Evolutionary conservation across 2,113 vertebrate genomes (phyloP), one percentile per base, ranked within the genome.

Genomic region (Rana temporaria): DNA sequence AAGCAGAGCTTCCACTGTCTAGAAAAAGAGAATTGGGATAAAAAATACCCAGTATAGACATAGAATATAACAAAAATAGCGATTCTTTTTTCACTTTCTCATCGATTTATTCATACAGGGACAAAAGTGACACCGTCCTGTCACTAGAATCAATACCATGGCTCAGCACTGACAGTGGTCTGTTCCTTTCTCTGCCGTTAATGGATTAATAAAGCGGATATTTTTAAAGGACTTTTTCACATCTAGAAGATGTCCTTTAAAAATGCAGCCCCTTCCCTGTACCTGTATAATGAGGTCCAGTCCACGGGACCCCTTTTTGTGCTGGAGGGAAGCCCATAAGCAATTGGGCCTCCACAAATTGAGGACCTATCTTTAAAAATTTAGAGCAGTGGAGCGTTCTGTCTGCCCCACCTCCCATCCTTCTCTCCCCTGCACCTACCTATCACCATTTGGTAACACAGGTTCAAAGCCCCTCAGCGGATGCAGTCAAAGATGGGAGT

Each of bases 11-110:
- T 91, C 91, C 88, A 87, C 90, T 86, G 87, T 88, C 90, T 87
- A 87, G 91, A 91, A 92, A 90, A 89, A 91, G 86, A 90, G 88
- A 93, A 91, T 48, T 86, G 81, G 89, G 88, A 90, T 87, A 85
- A 89, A 48, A 93, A 89, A 89, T 86, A 86, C 85, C 89, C 88
- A 84, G 79, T 86, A 84, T 85, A 88, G 88, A 87, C 85, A 82
- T 72, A 88, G 84, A 87, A 87, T 68, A 84, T 88, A 85, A 88
- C 80, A 85, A 66, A 73, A 84, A 69, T 66, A 59, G 68, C 38
- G 63, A 18, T 63, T 81, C 64, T 22, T 63, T 53, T 32, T 8
- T 63, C 56, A 68, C 30, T 76, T 48, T 85, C 82, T 88, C 85
- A 85, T 69, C 78, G 83, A 59, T 86, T 88, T 82, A 82, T 83